Evolutionary conservation across 1,140 invertebrate genomes (phyloP).

Genomic region (Epicauta chinensis): DNA sequence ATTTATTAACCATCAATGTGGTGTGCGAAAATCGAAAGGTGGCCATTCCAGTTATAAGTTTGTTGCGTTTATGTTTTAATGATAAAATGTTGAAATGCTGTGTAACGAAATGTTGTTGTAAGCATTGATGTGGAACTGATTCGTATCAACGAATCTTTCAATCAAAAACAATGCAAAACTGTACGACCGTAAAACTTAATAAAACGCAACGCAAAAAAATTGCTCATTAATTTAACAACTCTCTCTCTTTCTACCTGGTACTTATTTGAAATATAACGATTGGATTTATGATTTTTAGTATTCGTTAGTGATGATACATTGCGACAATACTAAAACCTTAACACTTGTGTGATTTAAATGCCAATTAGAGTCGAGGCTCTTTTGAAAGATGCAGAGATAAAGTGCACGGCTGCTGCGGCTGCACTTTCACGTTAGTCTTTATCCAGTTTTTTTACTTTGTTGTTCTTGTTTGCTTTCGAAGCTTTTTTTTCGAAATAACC

Average conservation of each 20-base stretch:
- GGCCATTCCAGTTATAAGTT: conserved; percentile 5
- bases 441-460: too few relatives aligned
- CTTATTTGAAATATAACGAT: not conserved
- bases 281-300: not conserved
- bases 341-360: conserved; percentile 2
- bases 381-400: conserved; percentile 5
- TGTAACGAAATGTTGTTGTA: too few relatives aligned
- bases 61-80: not conserved
- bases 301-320: not conserved
- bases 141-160: too few relatives aligned
- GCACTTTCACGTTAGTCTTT: conserved; percentile 6
- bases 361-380: conserved; percentile 7
- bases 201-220: not conserved
- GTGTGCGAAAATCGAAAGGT: not conserved
- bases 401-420: not conserved
- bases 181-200: not conserved
- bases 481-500: too few relatives aligned
- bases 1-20: conserved; percentile 1
- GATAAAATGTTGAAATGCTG: too few relatives aligned
- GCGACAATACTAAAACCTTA: conserved; percentile 7
- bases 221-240: too few relatives aligned
- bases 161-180: too few relatives aligned
- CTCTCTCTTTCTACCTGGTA: too few relatives aligned
- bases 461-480: too few relatives aligned
- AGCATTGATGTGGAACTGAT: too few relatives aligned